Percentiles rank a stretch among this genome's conserved stretches.
These are phyloP conservation scores for Raillietiella orientalis DNA, from an alignment of 2,888 invertebrate genomes.

Conservation along the genomic window DNA sequence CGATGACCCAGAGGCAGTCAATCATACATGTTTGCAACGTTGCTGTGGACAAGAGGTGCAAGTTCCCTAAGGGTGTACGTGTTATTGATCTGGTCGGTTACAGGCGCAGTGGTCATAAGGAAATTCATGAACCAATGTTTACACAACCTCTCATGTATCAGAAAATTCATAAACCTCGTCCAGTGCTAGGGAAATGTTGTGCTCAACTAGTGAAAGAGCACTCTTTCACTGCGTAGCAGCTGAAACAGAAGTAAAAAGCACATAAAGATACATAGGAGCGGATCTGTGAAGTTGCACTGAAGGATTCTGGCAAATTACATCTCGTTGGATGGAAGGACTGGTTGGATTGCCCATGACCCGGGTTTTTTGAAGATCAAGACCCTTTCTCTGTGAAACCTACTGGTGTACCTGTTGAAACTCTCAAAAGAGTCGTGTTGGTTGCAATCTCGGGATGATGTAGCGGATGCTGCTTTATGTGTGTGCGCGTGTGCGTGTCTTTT, in stretches of 20 bases:
- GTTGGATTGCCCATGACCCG: constrained; percentile 88
- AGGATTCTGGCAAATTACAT: constrained; percentile 47
- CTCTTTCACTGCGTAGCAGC: constrained; percentile 35
- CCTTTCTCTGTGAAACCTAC: constrained; percentile 47
- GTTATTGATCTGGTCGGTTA: constrained; percentile 72
- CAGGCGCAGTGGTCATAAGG: constrained; percentile 79
- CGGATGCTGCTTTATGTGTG: no score
- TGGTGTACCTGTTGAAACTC: constrained; percentile 53
- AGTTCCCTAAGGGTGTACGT: constrained; percentile 77
- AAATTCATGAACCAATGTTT: constrained; percentile 91
- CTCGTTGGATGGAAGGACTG: constrained; percentile 80
- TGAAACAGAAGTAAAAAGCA: constrained; percentile 40
- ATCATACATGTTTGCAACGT: constrained; percentile 70
- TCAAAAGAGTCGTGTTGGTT: constrained; percentile 61
- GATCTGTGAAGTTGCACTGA: constrained; percentile 63
- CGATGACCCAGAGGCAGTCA: constrained; percentile 69
- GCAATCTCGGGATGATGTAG: no score
- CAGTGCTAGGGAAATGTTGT: constrained; percentile 49
- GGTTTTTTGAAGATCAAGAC: constrained; percentile 51
- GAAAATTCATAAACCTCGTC: constrained; percentile 45
- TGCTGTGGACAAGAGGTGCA: constrained; percentile 68
- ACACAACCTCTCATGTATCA: constrained; percentile 91
- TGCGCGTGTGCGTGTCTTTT: no score
- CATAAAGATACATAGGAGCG: constrained; percentile 68
- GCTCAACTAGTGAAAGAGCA: constrained; percentile 43